Base-by-base conservation (phyloP, 2,113 vertebrate species). In the Mystacornis crossleyi region DNA sequence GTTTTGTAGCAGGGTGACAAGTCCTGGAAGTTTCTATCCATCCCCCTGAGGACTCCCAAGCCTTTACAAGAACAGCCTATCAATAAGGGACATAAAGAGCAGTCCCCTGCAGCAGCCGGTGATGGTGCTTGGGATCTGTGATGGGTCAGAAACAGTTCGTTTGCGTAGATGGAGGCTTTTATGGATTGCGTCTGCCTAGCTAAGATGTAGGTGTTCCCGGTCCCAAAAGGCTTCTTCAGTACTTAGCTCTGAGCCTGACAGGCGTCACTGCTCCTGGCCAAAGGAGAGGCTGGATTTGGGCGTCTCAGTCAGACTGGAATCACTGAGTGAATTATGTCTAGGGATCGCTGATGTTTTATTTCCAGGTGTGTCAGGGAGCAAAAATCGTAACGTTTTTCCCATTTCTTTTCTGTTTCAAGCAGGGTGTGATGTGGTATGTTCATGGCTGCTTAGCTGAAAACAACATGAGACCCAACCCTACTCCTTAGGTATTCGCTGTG, bases 401-500 rank as follows among this genome's bases (percentile, higher is more conserved):
- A 1, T 5, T 28, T 23, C 34, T 73, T 57, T 50, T 7, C 4
- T 60, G 36, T 84, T 86, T 33, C 25, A 60, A 57, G 38, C 24
- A 2, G 12, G 50, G 51, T 86, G 67, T 86, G 60, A 78, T 14
- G 18, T 20, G 14, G 19, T 58, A 43, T n/a, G 26, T 86, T 50
- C 38, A 66, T 71, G 61, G 40, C 28, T 93, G 67, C 71, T 89
- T 86, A 67, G 34, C 40, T 88, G 84, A 89, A 95, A 85, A 21
- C n/a, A 86, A 47, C 40, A 62, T 14, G 42, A 94, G 69, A 62
- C 55, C 67, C 74, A 73, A 33, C 90, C 74, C 53, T 69, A 53
- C 43, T 95, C 10, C 81, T 85, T 78, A 92, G 85, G 78, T 72
- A 69, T 94, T 96, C 94, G 81, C 90, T 95, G 73, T 81, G 86